Evolutionary conservation across 2,888 invertebrate genomes (phyloP).

Genomic region (Trachelus tabidus): DNA sequence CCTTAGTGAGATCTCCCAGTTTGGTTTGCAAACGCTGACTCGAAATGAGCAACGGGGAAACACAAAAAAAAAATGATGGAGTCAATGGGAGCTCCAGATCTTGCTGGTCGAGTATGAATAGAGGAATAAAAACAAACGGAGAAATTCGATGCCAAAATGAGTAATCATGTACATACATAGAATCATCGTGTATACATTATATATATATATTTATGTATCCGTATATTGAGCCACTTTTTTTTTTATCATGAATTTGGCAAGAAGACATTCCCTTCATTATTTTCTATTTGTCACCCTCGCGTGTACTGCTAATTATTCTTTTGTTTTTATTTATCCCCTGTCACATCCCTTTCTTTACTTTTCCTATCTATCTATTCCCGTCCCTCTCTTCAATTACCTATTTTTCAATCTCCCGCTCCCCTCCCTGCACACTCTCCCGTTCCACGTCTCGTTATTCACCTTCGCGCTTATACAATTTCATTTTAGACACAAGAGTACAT

Average conservation of each 20-base stretch:
- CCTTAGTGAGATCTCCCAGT: neutral
- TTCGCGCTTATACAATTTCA: conserved; percentile 1
- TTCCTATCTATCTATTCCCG: neutral
- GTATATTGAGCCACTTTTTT: conserved; percentile 38
- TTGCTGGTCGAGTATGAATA: neutral
- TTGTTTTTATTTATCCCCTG: conserved; percentile 13
- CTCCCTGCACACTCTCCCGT: neutral
- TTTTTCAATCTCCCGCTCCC: conserved; percentile 15
- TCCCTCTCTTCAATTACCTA: conserved; percentile 1
- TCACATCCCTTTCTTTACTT: neutral
- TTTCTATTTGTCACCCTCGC: neutral
- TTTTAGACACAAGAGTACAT: conserved; percentile 33
- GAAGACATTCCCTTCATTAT: conserved; percentile 33
- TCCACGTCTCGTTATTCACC: neutral
- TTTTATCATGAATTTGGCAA: conserved; percentile 55
- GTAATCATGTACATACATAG: neutral
- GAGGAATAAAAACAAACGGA: neutral
- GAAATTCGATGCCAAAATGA: neutral
- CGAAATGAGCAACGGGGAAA: neutral
- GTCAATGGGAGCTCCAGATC: neutral
- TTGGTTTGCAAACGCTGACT: neutral
- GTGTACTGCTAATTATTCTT: neutral
- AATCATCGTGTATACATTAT: neutral
- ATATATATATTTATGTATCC: conserved; percentile 2
- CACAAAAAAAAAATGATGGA: neutral